Evolutionary conservation across 2,797 vertebrate genomes (phyloP), one percentile per base, ranked within the genome.

Genomic region (Danionella dracula): DNA sequence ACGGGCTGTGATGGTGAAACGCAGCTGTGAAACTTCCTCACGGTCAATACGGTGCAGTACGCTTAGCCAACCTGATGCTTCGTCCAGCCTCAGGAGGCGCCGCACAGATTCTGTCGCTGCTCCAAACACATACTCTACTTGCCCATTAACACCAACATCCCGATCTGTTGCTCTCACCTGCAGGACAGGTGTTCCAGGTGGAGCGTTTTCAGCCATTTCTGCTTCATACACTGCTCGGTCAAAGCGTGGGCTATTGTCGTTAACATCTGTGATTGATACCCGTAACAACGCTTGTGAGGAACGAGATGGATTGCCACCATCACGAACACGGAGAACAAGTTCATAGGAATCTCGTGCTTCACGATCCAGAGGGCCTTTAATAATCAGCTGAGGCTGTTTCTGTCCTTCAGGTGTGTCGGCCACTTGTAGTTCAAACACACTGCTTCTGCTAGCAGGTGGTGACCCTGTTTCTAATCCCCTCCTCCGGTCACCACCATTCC

Each of bases 371-470:
- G 93, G 90, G 41, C 95, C 95, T 79, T 98, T 98, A 29, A 99
- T 93, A 6, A 99, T 97, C 61, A 99, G 91, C 85, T 99, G 96
- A 1, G 96, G 96, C 60, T 97, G 95, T 60, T 97, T 98, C 74
- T 97, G 94, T 1, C 96, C 96, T 69, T 98, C 96, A 27, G 94
- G 91, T 42, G 95, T 97, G 70, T 98, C 95, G 4, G 95, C 95
- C 19, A 98, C 96, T 78, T 98, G 95, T 49, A 98, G 84, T 77
- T 97, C 94, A 79, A 98, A 99, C 37, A 97, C 95, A 35, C 86
- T 94, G 81, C 92, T 93, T 66, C 91, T 82, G 66, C 83, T 86
- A 48, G 46, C 72, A 34, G 50, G 68, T 4, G 44, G 65, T 1
- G 60, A 77, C 57, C 76, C 87, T 10, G 29, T 81, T 46, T 86